Evolutionary conservation across 2,888 invertebrate species (phyloP).

Genomic region (Chrysolina americana): DNA sequence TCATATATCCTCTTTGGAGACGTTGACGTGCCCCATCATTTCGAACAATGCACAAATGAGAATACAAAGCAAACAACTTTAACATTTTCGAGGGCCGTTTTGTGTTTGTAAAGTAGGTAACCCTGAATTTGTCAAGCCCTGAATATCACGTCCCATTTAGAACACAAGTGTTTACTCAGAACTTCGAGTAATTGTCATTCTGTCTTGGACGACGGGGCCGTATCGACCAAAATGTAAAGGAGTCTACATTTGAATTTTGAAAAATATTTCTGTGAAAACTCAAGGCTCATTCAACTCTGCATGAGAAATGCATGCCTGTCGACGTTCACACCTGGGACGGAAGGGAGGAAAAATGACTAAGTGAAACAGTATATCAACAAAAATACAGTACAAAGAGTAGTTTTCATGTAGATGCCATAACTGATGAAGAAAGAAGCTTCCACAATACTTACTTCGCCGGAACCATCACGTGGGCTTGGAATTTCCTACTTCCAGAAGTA

Average conservation of each 20-base stretch:
- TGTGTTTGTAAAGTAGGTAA: conserved; percentile 59
- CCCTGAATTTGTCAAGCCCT: conserved; percentile 61
- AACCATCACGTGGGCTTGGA: too few species aligned
- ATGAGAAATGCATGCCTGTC: too few species aligned
- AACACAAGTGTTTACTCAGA: conserved; percentile 62
- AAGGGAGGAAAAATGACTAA: too few species aligned
- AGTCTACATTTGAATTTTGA: background rate
- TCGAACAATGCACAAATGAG: conserved; percentile 52
- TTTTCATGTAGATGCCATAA: too few species aligned
- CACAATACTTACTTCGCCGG: too few species aligned
- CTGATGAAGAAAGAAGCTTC: too few species aligned
- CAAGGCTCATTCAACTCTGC: too few species aligned
- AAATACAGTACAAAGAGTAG: too few species aligned
- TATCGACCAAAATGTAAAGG: background rate
- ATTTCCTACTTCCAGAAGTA: too few species aligned
- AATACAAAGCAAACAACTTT: conserved; percentile 52
- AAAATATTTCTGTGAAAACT: too few species aligned
- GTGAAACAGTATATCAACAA: too few species aligned
- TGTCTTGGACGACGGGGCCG: conserved; percentile 43
- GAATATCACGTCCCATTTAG: conserved; percentile 60
- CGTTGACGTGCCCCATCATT: conserved; percentile 33
- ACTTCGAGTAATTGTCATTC: conserved; percentile 60
- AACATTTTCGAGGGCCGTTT: conserved; percentile 53
- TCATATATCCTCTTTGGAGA: conserved; percentile 8
- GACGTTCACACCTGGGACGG: too few species aligned